Base-by-base conservation (phyloP, 2,113 vertebrate species). In the Ardeotis arabs region DNA sequence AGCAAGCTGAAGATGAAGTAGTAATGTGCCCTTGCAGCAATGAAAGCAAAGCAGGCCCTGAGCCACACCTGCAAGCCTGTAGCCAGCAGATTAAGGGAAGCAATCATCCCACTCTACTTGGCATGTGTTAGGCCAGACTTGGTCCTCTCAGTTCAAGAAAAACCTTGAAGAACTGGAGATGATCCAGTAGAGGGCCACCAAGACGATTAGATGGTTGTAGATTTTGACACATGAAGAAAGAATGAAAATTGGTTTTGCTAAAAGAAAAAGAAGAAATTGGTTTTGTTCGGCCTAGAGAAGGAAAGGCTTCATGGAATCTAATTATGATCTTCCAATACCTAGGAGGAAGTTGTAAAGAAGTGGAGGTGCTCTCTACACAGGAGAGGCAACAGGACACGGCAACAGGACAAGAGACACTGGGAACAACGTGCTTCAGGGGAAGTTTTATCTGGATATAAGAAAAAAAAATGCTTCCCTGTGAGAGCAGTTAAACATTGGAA, bases 71-170 rank as follows among this genome's bases (percentile, higher is more conserved):
- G 27, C 23, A 47, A 29, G 9, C 4, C 31, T 60, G 16, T 28
- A 78, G 52, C 9, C 31, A 93, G 44, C 6, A 90, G 44, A 41
- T 31, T 29, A 80, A 77, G n/a, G 37, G 25, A 29, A 53, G 10
- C 10, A 2, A 14, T 28, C n/a, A 37, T 33, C 7, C 41, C 6
- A 28, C 14, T 49, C 13, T 16, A 16, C 7, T n/a, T 0, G 0
- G 4, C 2, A 14, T 6, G 9, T 12, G 2, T 53, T 31, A 74
- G 37, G 27, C 9, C 29, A 59, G 62, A 47, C 47, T 68, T 62
- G 12, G 9, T 47, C 44, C 14, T 63, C 19, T 72, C 53, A 66
- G 21, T 24, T 90, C 17, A 68, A 70, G 23, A 39, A 14, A 53
- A 80, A 31, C 12, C 27, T 49, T 70, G 19, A 87, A 81, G 22